Conservation (phyloP, 2,888 invertebrate genomes). For the Drosophila colorata region DNA sequence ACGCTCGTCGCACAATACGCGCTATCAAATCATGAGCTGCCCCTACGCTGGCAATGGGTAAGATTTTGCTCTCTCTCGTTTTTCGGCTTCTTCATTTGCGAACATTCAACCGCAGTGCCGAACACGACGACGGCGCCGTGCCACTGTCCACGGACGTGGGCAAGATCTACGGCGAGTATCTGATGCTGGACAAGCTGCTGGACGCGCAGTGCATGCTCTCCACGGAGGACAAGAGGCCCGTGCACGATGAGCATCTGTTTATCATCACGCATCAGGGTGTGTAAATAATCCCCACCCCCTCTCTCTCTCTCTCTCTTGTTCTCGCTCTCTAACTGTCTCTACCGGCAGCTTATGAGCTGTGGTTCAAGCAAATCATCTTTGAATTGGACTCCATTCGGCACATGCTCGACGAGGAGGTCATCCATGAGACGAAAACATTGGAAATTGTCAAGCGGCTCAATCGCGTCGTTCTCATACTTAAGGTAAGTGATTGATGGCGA, state of each 20-base stretch:
- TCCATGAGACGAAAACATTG: slow-evolving; percentile 96
- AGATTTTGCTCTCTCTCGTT: slow-evolving; percentile 13
- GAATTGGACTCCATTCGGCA: slow-evolving; percentile 97
- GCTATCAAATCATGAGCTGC: slow-evolving; percentile 72
- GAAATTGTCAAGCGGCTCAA: slow-evolving; percentile 96
- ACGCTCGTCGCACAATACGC: neutral
- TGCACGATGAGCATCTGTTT: slow-evolving; percentile 99
- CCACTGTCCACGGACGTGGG: slow-evolving; percentile 90
- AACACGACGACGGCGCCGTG: slow-evolving; percentile 80
- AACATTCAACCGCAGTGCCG: slow-evolving; percentile 45
- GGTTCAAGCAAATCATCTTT: slow-evolving; percentile 99
- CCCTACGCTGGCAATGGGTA: slow-evolving; percentile 80
- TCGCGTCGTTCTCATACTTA: slow-evolving; percentile 95
- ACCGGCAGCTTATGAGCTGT: slow-evolving; percentile 95
- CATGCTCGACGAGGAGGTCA: slow-evolving; percentile 90
- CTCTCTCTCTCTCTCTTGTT: neutral
- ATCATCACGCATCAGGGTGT: slow-evolving; percentile 98
- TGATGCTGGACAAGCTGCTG: slow-evolving; percentile 95
- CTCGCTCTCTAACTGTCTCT: neutral
- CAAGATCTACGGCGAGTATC: slow-evolving; percentile 95
- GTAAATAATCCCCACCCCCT: neutral
- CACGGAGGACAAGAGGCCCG: slow-evolving; percentile 89
- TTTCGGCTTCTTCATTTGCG: no score
- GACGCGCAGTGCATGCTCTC: slow-evolving; percentile 93
- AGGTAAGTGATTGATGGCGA: slow-evolving; percentile 87